Percentiles rank a stretch among this genome's conserved stretches.
These are phyloP conservation scores for Lutjanus argentimaculatus DNA, from an alignment of 2,797 vertebrate genomes.

Conservation along the genomic window DNA sequence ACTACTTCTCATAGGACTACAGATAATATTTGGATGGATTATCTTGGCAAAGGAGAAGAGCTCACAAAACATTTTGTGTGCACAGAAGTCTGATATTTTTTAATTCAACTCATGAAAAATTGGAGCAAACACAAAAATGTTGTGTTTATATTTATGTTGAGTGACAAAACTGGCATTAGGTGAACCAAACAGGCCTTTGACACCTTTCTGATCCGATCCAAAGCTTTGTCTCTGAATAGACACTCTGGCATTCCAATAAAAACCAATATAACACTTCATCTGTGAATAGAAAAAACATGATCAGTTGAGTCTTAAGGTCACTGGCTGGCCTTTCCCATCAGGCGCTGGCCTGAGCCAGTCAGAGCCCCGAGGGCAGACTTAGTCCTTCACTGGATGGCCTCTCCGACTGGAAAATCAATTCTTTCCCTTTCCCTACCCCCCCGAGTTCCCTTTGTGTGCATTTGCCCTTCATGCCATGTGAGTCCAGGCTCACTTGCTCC, in stretches of 20 bases:
- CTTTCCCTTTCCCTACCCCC: slow-evolving; percentile 58
- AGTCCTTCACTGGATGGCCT: slow-evolving; percentile 60
- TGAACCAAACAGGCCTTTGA: slow-evolving; percentile 4
- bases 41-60: no score
- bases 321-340: slow-evolving; percentile 54
- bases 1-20: no score
- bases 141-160: no score
- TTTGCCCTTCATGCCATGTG: slow-evolving; percentile 76
- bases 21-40: no score
- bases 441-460: slow-evolving; percentile 45
- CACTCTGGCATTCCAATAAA: slow-evolving; percentile 7
- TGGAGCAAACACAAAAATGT: no score
- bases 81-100: no score
- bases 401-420: slow-evolving; percentile 81
- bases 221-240: slow-evolving; percentile 15
- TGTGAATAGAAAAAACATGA: slow-evolving; percentile 31
- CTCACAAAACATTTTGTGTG: no score
- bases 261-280: slow-evolving; percentile 2
- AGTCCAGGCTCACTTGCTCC: slow-evolving; percentile 51
- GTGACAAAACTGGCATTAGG: background rate
- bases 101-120: no score
- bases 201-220: slow-evolving; percentile 23
- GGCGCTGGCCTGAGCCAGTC: slow-evolving; percentile 33
- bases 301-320: slow-evolving; percentile 55
- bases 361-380: slow-evolving; percentile 66